These are phyloP conservation scores for Ceyx erithaca DNA, from an alignment of 2,797 vertebrate genomes.

Conservation along the genomic window DNA sequence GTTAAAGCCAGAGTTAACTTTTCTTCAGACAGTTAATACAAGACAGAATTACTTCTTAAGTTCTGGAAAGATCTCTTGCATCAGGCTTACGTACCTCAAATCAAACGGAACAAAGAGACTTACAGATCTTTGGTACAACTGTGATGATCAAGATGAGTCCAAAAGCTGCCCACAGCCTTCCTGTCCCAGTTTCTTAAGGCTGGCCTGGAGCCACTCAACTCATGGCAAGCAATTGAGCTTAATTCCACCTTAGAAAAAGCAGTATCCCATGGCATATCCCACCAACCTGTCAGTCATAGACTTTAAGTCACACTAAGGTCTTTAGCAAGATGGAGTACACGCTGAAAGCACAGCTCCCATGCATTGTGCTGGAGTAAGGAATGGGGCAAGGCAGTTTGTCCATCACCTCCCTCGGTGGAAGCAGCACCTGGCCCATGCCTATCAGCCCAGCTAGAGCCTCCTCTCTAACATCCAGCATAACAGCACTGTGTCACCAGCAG, in stretches of 20 bases:
- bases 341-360: rapidly evolving
- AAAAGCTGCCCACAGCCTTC: background rate
- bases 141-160: background rate
- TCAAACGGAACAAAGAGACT: background rate
- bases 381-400: rapidly evolving
- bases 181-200: background rate
- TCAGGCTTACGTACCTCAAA: background rate
- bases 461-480: background rate
- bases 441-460: background rate
- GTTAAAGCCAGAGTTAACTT: background rate
- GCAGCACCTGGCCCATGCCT: too few relatives aligned
- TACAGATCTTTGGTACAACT: background rate
- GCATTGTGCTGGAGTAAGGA: rapidly evolving
- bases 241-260: background rate
- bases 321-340: background rate
- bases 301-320: background rate
- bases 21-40: background rate
- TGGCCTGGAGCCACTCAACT: background rate
- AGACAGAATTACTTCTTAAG: background rate
- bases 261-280: rapidly evolving
- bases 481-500: rapidly evolving
- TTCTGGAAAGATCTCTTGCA: background rate
- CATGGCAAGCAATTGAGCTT: background rate
- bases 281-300: background rate
- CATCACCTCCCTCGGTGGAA: too few relatives aligned